Evolutionary conservation across 2,888 invertebrate genomes (phyloP).

Genomic region (Catocala nupta): DNA sequence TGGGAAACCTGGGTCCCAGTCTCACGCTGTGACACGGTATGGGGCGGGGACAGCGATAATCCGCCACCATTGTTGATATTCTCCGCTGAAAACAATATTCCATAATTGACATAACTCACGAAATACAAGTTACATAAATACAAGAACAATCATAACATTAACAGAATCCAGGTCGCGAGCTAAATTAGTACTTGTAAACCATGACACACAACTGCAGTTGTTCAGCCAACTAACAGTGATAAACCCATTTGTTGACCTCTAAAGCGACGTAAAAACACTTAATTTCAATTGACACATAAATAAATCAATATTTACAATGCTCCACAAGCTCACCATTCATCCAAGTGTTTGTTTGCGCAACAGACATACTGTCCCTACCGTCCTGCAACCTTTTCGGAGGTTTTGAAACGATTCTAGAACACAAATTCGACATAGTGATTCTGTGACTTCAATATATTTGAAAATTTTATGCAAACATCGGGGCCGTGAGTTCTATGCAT

Average conservation of each 20-base stretch:
- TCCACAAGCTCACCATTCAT: conserved; percentile 91
- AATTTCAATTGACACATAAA: conserved; percentile 49
- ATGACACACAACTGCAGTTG: conserved; percentile 45
- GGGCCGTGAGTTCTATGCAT: conserved; percentile 53
- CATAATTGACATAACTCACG: conserved; percentile 2
- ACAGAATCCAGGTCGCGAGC: conserved; percentile 38
- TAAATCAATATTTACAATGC: conserved; percentile 71
- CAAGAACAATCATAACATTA: neutral
- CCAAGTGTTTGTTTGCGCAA: conserved; percentile 94
- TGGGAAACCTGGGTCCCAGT: conserved; percentile 91
- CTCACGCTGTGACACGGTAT: conserved; percentile 91
- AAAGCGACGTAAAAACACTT: conserved; percentile 50
- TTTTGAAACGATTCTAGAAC: conserved; percentile 91
- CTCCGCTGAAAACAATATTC: conserved; percentile 87
- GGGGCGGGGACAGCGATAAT: conserved; percentile 91
- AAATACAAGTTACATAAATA: conserved; percentile 9
- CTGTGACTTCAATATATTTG: conserved; percentile 53
- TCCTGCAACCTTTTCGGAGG: conserved; percentile 92
- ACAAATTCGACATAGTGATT: conserved; percentile 91
- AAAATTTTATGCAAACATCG: conserved; percentile 64
- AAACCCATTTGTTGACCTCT: conserved; percentile 55
- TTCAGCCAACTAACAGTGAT: conserved; percentile 37
- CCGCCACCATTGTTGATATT: conserved; percentile 92
- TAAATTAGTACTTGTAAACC: conserved; percentile 43
- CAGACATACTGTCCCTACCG: conserved; percentile 90